Conservation (phyloP, 2,888 invertebrate genomes). For the Mythimna pallens region DNA sequence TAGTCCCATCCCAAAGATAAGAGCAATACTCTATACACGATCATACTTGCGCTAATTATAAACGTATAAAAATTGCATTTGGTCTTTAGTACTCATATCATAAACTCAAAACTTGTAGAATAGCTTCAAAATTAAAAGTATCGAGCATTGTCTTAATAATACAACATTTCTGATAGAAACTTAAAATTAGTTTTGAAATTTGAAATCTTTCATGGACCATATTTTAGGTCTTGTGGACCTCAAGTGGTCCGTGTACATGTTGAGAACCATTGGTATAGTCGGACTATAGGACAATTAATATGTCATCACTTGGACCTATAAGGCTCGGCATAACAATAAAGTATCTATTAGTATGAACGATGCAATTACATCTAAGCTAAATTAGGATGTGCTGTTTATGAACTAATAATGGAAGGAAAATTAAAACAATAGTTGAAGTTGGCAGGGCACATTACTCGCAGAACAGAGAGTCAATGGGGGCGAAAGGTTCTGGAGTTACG, state of each 20-base stretch:
- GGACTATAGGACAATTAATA: slow-evolving; percentile 55
- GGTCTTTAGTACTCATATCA: too few relatives aligned
- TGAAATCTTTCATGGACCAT: background rate
- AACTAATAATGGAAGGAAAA: background rate
- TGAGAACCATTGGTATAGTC: background rate
- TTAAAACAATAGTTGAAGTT: background rate
- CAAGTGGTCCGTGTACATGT: background rate
- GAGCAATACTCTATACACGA: too few relatives aligned
- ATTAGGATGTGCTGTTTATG: slow-evolving; percentile 9
- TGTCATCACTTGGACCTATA: slow-evolving; percentile 46
- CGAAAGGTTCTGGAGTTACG: too few relatives aligned
- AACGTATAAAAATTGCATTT: too few relatives aligned
- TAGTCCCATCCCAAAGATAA: too few relatives aligned
- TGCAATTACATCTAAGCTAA: slow-evolving; percentile 24
- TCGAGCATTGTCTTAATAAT: background rate
- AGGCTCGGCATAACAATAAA: slow-evolving; percentile 37
- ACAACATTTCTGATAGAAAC: background rate
- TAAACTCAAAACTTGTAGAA: too few relatives aligned
- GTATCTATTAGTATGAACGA: slow-evolving; percentile 29
- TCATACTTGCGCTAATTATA: too few relatives aligned
- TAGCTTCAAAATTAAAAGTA: background rate
- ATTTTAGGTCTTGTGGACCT: background rate
- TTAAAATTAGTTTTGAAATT: background rate
- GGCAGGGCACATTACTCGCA: background rate
- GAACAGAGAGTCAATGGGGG: too few relatives aligned